Evolutionary conservation across 2,113 vertebrate genomes (phyloP).

Genomic region (Sarotherodon lohbergeri): DNA sequence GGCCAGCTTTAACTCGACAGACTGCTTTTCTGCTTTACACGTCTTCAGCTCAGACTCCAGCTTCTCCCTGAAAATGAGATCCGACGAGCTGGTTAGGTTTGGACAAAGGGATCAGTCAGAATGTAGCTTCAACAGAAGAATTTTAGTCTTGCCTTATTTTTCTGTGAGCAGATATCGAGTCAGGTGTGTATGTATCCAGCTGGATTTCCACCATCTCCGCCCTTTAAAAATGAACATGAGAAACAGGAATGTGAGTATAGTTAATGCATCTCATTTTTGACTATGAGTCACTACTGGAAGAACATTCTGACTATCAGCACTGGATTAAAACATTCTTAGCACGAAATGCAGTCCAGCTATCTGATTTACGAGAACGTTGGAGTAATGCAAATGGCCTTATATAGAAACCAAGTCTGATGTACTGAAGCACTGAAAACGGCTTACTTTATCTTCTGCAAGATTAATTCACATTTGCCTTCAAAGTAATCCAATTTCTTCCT

Average conservation of each 20-base stretch:
- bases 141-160: slow-evolving; percentile 73
- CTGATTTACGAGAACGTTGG: rapidly evolving
- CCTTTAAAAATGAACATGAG: slow-evolving; percentile 44
- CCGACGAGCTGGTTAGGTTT: neutral
- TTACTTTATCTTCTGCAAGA: slow-evolving; percentile 83
- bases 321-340: neutral
- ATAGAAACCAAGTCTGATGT: neutral
- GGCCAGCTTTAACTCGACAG: slow-evolving; percentile 54
- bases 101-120: neutral
- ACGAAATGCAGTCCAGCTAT: neutral
- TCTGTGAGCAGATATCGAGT: slow-evolving; percentile 77
- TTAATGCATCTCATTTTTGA: neutral
- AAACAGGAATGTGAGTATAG: neutral
- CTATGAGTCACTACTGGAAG: neutral
- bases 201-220: slow-evolving; percentile 79
- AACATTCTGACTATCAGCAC: neutral
- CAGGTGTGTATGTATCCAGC: slow-evolving; percentile 77
- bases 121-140: neutral
- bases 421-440: neutral
- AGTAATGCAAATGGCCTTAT: neutral
- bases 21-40: slow-evolving; percentile 57
- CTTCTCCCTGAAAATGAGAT: slow-evolving; percentile 51
- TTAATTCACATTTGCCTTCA: slow-evolving; percentile 80
- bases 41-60: slow-evolving; percentile 56
- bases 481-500: slow-evolving; percentile 79